Evolutionary conservation across 2,888 invertebrate species (phyloP), one percentile per base, ranked within the genome.

Genomic region (Athalia rosae): DNA sequence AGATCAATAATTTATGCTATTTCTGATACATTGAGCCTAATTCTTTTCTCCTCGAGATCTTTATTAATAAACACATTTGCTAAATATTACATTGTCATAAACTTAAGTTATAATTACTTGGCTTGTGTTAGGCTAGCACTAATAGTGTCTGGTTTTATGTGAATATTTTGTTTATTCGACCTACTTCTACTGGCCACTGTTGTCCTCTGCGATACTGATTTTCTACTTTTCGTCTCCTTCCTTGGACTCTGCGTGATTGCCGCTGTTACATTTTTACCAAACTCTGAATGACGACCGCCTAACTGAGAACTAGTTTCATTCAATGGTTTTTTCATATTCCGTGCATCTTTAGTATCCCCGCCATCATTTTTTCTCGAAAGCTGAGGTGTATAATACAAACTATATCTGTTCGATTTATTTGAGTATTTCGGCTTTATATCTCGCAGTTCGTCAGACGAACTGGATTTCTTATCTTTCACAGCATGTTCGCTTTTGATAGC

Each of bases 301-400:
- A 50, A 61, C 59, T 74, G 45, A 4, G 74, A 50, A n/a, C 41
- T 48, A 74, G 13, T 67, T 45, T 81, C 82, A n/a, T 67, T 78
- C 0, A 86, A 86, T n/a, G 50, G 15, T 56, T 56, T 76, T 9
- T 45, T n/a, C 15, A 28, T 28, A n/a, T 28, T 41, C 41, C 56
- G 53, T 7, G 59, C 53, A 7, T 67, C 53, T n/a, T 11, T 77
- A 4, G n/a, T 15, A 28, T 77, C 7, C 47, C 64, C 47, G 86
- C 86, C 61, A 64, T 87, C 88, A 80, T 81, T 84, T 74, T 88
- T 87, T 69, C 87, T 81, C 73, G 83, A 78, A 9, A 85, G 85
- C 73, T 87, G 88, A 0, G 88, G 87, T n/a, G 87, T 88, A 77
- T 87, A 87, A 76, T 87, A 87, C n/a, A 88, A 78, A 77, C 87